Conservation (phyloP, 2,113 vertebrate species). For the Acrocephalus kingi region DNA sequence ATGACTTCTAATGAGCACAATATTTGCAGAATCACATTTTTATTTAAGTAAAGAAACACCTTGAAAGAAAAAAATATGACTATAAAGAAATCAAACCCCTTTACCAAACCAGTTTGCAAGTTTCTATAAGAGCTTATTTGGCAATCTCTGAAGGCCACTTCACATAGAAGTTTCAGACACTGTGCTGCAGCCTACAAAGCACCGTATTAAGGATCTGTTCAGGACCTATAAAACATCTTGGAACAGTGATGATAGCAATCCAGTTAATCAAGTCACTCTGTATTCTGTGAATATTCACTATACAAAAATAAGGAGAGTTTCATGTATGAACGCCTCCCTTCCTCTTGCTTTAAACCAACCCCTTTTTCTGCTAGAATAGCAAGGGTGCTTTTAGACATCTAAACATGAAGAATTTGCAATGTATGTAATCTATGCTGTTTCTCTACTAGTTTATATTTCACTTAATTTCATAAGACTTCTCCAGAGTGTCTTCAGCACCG, state of each 20-base stretch:
- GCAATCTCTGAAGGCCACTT: not conserved
- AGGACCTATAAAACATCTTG: not conserved
- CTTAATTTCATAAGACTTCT: not conserved
- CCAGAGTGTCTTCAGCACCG: not conserved
- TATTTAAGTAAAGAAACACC: not conserved
- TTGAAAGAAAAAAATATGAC: not conserved
- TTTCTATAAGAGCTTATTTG: conserved; percentile 16
- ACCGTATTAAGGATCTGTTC: not conserved
- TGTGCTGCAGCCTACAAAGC: conserved; percentile 29
- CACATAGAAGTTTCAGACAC: not conserved
- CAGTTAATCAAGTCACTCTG: not conserved
- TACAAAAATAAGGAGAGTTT: not conserved
- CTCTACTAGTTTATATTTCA: not conserved
- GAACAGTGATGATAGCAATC: not conserved
- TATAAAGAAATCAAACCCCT: conserved; percentile 4
- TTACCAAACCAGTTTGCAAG: conserved; percentile 17
- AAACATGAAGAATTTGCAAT: not conserved
- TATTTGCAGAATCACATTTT: not conserved
- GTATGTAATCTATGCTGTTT: not conserved
- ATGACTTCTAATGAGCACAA: not conserved
- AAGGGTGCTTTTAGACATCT: not conserved
- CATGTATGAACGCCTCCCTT: fast-evolving
- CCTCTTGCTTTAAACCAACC: not conserved
- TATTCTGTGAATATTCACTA: not conserved
- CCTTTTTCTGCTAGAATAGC: not conserved